Evolutionary conservation across 1,140 invertebrate genomes (phyloP), one percentile per base, ranked within the genome.

Genomic region (Cyphomyrmex costatus): DNA sequence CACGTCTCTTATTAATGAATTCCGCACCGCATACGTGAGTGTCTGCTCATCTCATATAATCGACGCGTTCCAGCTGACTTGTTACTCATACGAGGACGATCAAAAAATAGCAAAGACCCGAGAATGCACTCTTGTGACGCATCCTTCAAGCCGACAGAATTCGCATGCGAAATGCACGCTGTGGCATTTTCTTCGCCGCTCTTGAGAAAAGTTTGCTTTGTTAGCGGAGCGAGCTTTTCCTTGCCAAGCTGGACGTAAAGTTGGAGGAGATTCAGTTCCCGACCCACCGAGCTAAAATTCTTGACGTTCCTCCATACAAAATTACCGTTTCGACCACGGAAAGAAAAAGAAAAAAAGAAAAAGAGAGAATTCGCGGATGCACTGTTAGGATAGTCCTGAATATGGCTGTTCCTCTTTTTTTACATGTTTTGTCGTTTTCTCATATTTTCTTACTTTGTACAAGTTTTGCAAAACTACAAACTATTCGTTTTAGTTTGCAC

Each of bases 1-100:
- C 53, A 24, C 36, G 71, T 73, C 19, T 78, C 56, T 89, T 90
- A 87, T 89, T 88, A 89, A 90, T 90, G 80, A 49, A 89, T 90
- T 68, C 73, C 65, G 42, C 5, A 33, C 53, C 58, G 5, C 21
- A 27, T 63, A 77, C 36, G 24, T 19, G 33, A 73, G 51, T 8
- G 30, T 36, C 53, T 74, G 30, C 49, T 73, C 51, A 33, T 56
- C 49, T 56, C 51, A 8, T 4, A 46, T 56, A 73, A 36, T 74
- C 51, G 21, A 58, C 33, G n/a, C 53, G 14, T 30, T 27, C 10
- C n/a, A 56, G 12, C 58, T 46, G 56, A 61, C 56, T 77, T 36
- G 33, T 63, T 46, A 27, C 56, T 78, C 58, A 78, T 30, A 65
- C 19, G 76, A 33, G 24, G 1, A 30, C 2, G 76, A 46, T 19